Evolutionary conservation across 2,797 vertebrate genomes (phyloP), one percentile per base, ranked within the genome.

Genomic region (Squalus acanthias): DNA sequence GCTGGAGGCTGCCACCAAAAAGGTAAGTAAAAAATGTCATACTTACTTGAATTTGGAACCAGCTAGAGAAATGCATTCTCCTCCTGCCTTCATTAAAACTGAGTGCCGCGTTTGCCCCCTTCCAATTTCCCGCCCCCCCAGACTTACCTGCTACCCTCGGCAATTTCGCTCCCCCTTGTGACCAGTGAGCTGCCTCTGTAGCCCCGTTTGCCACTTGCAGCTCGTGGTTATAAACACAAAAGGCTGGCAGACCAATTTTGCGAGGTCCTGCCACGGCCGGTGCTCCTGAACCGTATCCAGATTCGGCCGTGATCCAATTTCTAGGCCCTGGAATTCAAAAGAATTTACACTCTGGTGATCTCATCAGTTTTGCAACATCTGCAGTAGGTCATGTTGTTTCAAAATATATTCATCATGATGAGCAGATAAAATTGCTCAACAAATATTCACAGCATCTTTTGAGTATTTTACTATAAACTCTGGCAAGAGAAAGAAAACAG

Each of bases 301-400:
- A 69, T 39, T 93, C 65, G 33, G 91, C n/a, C 8, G 2, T 46
- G 22, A 85, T 85, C 82, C 82, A 85, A 29, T 85, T 85, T 85
- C 82, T 85, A 6, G 22, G 50, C 5, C 33, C 82, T 67, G 22
- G 15, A 76, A 50, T 50, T 8, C 20, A 15, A 15, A 15, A 15
- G 0, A 9, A 67, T 15, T 67, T 67, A 67, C 65, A 1, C 65
- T 67, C 10, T 50, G 50, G 65, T 46, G n/a, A 69, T 93, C 22
- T 39, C 8, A 7, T 69, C 91, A 46, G n/a, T 22, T 93, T 93
- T 93, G 88, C 12, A 91, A 88, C 8, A 53, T 88, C 29, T 93
- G 89, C 93, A 50, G 24, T 46, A 70, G 39, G 69, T 95, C 29
- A 72, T 92, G 57, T 92, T 92, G 29, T 92, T 92, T 92, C 33